Percentiles rank a stretch among this genome's conserved stretches.
phyloP scores from a whole-genome alignment of 2,113 vertebrate species.

The Grantiella picta region DNA sequence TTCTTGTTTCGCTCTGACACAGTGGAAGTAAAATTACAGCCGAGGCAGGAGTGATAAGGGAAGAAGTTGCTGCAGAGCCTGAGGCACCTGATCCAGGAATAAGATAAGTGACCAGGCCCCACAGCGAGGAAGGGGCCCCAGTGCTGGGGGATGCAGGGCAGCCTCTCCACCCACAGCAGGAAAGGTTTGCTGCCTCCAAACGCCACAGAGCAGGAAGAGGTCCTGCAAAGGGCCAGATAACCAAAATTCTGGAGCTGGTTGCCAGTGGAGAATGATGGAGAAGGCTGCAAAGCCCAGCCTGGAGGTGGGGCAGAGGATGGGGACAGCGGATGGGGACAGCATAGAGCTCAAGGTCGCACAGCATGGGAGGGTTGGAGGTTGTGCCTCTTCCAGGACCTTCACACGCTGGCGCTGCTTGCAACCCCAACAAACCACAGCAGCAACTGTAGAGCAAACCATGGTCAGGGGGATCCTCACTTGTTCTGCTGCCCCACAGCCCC shows the following conservation, averaged over 20 bases:
- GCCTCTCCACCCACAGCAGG: neutral
- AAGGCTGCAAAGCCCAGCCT: neutral
- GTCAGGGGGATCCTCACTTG: neutral
- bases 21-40: neutral
- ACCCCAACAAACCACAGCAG: rapidly evolving
- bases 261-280: rapidly evolving
- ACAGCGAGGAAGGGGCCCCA: neutral
- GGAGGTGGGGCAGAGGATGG: neutral
- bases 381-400: neutral
- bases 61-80: neutral
- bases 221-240: neutral
- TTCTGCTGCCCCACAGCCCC: neutral
- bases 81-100: neutral
- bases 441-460: rapidly evolving
- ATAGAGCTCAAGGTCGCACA: rapidly evolving
- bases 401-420: rapidly evolving
- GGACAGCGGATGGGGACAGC: neutral
- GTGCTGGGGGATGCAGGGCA: neutral
- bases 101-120: neutral
- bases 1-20: slow-evolving; percentile 35
- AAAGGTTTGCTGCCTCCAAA: neutral
- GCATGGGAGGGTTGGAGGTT: rapidly evolving
- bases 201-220: rapidly evolving
- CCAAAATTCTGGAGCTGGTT: rapidly evolving
- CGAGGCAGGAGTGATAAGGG: neutral